Conservation (phyloP, 2,797 vertebrate species). For the Sciurus carolinensis region DNA sequence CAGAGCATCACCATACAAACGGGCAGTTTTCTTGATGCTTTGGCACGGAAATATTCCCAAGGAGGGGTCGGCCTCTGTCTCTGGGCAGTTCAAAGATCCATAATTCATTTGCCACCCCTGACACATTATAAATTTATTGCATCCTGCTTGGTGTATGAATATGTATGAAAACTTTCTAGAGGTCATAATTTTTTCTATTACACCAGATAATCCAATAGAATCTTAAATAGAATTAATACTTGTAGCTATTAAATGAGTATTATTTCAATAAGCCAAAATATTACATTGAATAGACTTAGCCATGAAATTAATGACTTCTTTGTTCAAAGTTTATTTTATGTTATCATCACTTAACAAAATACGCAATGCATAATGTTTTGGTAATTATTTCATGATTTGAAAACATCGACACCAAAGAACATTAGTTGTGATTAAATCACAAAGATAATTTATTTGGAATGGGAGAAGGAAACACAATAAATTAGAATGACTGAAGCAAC, state of each 20-base stretch:
- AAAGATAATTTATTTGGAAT: not conserved
- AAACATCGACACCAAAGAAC: not conserved
- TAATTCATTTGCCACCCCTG: too few relatives aligned
- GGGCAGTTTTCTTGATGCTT: too few relatives aligned
- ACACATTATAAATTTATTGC: not conserved
- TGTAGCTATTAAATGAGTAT: not conserved
- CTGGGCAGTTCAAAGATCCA: too few relatives aligned
- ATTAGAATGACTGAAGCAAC: not conserved
- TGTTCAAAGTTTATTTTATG: not conserved
- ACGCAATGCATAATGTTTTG: not conserved
- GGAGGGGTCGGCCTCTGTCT: not conserved
- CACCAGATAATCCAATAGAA: not conserved
- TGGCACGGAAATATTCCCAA: too few relatives aligned
- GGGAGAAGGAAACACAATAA: not conserved
- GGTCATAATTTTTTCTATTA: not conserved
- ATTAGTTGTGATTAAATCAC: not conserved
- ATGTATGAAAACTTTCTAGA: not conserved
- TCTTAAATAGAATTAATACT: not conserved
- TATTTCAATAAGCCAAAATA: not conserved
- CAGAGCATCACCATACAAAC: too few relatives aligned
- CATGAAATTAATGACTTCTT: not conserved
- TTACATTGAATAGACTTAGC: not conserved
- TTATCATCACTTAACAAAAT: not conserved
- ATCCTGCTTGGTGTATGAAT: not conserved
- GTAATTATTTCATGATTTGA: conserved; percentile 5